phyloP scores from a whole-genome alignment of 2,888 invertebrate genomes.

The Chromoteleia sp. region DNA sequence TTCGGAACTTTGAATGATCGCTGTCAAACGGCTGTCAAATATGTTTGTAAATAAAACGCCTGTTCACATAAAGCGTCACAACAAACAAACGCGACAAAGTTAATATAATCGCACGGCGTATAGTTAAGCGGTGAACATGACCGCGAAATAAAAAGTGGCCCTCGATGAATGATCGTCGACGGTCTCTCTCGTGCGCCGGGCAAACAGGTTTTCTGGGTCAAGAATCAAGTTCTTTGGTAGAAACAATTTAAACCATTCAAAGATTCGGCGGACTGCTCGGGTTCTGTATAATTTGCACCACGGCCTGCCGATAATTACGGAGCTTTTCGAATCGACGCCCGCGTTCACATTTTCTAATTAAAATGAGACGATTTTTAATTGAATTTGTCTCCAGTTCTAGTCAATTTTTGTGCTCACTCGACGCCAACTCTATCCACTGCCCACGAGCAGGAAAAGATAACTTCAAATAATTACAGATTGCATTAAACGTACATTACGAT shows the following conservation, averaged over 20 bases:
- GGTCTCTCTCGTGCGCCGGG: slow-evolving; percentile 72
- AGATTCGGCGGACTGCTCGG: slow-evolving; percentile 52
- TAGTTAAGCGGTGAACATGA: slow-evolving; percentile 76
- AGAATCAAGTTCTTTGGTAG: slow-evolving; percentile 82
- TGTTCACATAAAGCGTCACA: slow-evolving; percentile 8
- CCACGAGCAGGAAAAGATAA: slow-evolving; percentile 62
- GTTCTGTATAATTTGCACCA: neutral
- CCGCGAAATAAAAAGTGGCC: slow-evolving; percentile 80
- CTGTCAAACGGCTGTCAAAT: slow-evolving; percentile 26
- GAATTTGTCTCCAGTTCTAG: slow-evolving; percentile 1
- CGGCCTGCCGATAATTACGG: neutral
- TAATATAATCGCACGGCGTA: slow-evolving; percentile 46
- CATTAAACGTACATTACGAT: slow-evolving; percentile 31
- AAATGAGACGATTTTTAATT: slow-evolving; percentile 17
- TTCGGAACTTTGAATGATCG: neutral
- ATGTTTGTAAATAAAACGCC: slow-evolving; percentile 11
- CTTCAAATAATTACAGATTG: slow-evolving; percentile 41
- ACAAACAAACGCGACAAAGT: slow-evolving; percentile 29
- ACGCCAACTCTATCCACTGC: slow-evolving; percentile 55
- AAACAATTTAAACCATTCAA: slow-evolving; percentile 67
- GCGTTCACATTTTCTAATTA: neutral
- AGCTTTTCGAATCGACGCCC: neutral
- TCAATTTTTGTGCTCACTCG: slow-evolving; percentile 11
- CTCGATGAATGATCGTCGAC: slow-evolving; percentile 74
- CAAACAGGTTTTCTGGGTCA: slow-evolving; percentile 80